Conservation (phyloP, 30 jellyfish, hydroid and myxozoan genomes). For the Sanderia malayensis region DNA sequence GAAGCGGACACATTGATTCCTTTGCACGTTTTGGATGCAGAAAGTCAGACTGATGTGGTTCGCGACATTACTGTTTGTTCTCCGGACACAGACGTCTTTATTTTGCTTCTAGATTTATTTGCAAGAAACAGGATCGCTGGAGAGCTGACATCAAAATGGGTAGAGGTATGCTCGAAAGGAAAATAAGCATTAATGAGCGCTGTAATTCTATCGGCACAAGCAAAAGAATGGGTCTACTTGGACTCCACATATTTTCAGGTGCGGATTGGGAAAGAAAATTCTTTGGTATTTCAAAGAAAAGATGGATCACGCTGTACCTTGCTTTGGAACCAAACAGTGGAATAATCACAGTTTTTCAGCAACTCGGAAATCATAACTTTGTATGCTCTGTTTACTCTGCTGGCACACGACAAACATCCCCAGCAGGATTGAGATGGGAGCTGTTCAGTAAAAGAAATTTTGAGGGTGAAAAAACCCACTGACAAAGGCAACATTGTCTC, state of each 20-base stretch:
- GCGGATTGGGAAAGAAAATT: constrained; percentile 46
- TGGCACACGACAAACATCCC: constrained; percentile 7
- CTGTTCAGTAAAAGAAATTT: constrained; percentile 37
- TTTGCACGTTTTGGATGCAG: constrained; percentile 1
- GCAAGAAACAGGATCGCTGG: background rate
- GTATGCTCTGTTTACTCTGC: constrained; percentile 19
- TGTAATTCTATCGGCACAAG: constrained; percentile 2
- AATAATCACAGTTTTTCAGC: constrained; percentile 18
- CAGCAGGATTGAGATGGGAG: constrained; percentile 45
- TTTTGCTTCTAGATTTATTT: constrained; percentile 4
- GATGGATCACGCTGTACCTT: constrained; percentile 33
- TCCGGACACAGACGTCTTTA: constrained; percentile 27
- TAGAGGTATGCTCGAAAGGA: background rate
- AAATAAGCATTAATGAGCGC: background rate
- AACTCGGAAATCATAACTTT: constrained; percentile 27
- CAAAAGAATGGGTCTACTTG: constrained; percentile 24
- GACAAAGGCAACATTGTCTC: constrained; percentile 11
- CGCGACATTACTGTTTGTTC: constrained; percentile 15
- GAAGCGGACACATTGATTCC: constrained; percentile 10
- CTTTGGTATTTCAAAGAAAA: constrained; percentile 36
- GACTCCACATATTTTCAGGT: constrained; percentile 27
- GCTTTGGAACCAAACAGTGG: background rate
- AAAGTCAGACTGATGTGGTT: background rate
- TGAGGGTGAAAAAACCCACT: constrained; percentile 8
- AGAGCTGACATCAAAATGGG: background rate